phyloP scores from a whole-genome alignment of 2,888 invertebrate genomes.

The Gandaritis pyraliata region DNA sequence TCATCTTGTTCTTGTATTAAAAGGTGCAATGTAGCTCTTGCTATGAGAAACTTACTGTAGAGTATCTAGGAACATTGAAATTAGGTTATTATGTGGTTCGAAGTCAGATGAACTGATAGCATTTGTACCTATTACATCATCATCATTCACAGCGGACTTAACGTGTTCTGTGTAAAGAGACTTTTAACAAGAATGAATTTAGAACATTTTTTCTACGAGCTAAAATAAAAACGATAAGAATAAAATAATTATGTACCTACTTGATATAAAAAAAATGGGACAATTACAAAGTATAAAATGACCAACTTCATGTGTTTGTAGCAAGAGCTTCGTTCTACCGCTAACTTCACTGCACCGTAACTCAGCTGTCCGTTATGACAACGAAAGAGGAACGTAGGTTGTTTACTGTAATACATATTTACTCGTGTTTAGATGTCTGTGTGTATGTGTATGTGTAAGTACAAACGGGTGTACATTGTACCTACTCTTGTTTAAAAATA shows the following conservation, averaged over 20 bases:
- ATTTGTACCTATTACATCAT: neutral
- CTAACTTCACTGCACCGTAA: constrained; percentile 48
- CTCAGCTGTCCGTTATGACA: constrained; percentile 77
- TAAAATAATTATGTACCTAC: too few species aligned
- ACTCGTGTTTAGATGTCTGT: constrained; percentile 72
- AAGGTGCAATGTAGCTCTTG: constrained; percentile 17
- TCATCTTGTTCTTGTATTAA: constrained; percentile 60
- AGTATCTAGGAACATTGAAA: too few species aligned
- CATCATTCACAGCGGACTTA: too few species aligned
- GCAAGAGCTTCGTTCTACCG: constrained; percentile 10
- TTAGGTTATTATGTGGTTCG: neutral
- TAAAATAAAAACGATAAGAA: too few species aligned
- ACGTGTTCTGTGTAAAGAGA: too few species aligned
- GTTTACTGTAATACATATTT: constrained; percentile 66
- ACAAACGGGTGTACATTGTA: constrained; percentile 72
- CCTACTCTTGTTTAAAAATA: constrained; percentile 56
- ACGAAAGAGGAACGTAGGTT: constrained; percentile 81
- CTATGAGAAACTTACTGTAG: neutral
- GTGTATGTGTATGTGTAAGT: constrained; percentile 67
- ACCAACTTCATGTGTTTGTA: constrained; percentile 7
- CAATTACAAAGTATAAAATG: too few species aligned
- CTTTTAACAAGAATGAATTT: too few species aligned
- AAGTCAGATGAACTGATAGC: neutral
- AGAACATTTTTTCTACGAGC: too few species aligned
- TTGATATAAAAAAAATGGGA: too few species aligned